Evolutionary conservation across 2,113 vertebrate species (phyloP).

Genomic region (Hymenochirus boettgeri): DNA sequence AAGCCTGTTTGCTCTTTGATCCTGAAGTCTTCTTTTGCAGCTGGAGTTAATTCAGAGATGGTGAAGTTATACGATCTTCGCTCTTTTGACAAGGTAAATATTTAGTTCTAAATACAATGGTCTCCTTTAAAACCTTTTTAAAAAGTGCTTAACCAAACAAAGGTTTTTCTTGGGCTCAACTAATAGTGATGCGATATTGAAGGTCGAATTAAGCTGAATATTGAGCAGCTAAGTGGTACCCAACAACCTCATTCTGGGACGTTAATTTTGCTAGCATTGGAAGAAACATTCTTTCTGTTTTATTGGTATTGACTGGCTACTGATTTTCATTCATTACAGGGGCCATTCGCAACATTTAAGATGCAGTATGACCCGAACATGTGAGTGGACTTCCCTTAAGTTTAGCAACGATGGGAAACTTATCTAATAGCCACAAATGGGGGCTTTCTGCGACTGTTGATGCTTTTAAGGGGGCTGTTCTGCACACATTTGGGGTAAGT

Average conservation of each 20-base stretch:
- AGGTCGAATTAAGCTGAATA: too few species aligned
- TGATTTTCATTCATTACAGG: too few species aligned
- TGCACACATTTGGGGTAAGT: constrained; percentile 93
- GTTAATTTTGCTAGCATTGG: too few species aligned
- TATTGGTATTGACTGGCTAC: too few species aligned
- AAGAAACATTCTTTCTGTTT: too few species aligned
- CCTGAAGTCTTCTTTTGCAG: constrained; percentile 94
- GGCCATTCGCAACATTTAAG: constrained; percentile 95
- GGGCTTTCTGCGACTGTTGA: constrained; percentile 88
- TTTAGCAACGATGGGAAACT: constrained; percentile 98
- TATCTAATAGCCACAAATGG: constrained; percentile 92
- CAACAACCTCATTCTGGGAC: too few species aligned
- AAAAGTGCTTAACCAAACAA: too few species aligned
- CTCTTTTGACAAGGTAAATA: constrained; percentile 91
- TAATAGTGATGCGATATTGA: too few species aligned
- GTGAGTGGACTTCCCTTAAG: constrained; percentile 96
- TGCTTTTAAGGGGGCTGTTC: constrained; percentile 90
- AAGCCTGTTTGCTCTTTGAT: constrained; percentile 98
- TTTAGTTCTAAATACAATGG: not conserved
- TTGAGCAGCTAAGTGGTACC: too few species aligned
- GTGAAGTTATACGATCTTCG: constrained; percentile 97
- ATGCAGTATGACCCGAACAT: constrained; percentile 91
- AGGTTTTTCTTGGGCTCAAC: too few species aligned
- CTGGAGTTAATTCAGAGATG: constrained; percentile 98
- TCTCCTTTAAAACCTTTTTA: too few species aligned